Base-by-base conservation (phyloP, 2,113 vertebrate species). In the Hymenochirus boettgeri region DNA sequence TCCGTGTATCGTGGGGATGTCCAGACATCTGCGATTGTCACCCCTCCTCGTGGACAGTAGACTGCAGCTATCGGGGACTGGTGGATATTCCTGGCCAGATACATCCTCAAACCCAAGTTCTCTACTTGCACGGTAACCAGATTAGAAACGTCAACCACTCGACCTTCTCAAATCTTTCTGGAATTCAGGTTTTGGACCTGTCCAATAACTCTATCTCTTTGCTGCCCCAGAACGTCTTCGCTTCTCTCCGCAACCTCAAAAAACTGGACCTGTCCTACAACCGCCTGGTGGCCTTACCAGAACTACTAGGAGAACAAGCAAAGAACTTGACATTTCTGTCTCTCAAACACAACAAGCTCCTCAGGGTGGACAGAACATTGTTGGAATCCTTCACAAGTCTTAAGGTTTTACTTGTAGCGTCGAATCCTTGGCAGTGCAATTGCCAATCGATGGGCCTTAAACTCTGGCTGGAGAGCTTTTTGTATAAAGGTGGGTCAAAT, bases 381-480 rank as follows among this genome's bases (percentile, higher is more conserved):
- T 71, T 99, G 69, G 94, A 98, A 66, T 85, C 87, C 18, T 86
- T 99, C 73, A 84, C 82, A 61, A 89, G 74, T 5, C 73, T 98
- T 73, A 90, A 88, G 80, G 80, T 85, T 57, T 72, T 98, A 61
- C 80, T 89, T 57, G 87, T 97, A 71, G 84, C 82, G 76, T 85
- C 85, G 62, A 99, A 99, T 79, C 90, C 88, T 57, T 99, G 95
- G 96, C 91, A 87, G 76, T 99, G 96, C 70, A 92, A 92, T 59
- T 98, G 96, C 70, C 91, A 93, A 42, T 74, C 94, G 64, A 88
- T 95, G 64, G 86, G 89, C 61, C 82, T 98, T 70, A 99, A 99
- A 81, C 86, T 98, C 65, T 99, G 96, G 96, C 77, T 99, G 82
- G 96, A 99, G 78, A 92, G 81, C 42, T 98, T 95, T 82, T 75